A percentile compares a stretch with the other conserved stretches of the same genome.
Conservation (phyloP, 2,113 vertebrate species). For the Hippocampus zosterae region DNA sequence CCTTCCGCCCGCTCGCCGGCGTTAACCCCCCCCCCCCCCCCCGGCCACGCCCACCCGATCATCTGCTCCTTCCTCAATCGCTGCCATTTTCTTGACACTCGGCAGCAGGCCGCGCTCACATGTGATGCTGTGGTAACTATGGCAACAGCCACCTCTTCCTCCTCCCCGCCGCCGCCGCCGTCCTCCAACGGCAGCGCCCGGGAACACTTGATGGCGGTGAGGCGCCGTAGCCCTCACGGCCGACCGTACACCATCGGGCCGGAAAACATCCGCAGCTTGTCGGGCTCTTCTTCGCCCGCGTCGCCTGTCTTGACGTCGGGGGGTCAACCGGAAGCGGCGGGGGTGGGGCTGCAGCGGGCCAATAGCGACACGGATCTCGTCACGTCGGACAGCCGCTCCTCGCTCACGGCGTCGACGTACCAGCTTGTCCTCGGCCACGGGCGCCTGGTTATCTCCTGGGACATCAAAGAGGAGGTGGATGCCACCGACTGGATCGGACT, state of each 20-base stretch:
- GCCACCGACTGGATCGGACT: conserved; percentile 98
- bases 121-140: conserved; percentile 54
- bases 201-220: conserved; percentile 86
- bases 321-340: conserved; percentile 15
- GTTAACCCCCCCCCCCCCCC: conserved; percentile 43
- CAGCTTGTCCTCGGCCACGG: conserved; percentile 87
- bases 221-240: conserved; percentile 82
- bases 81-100: conserved; percentile 28
- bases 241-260: conserved; percentile 86
- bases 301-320: conserved; percentile 49
- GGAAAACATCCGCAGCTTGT: conserved; percentile 83
- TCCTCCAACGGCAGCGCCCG: conserved; percentile 78
- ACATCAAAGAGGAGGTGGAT: conserved; percentile 98
- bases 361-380: conserved; percentile 97
- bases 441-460: conserved; percentile 97
- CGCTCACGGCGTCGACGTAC: conserved; percentile 88
- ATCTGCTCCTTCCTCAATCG: conserved; percentile 33
- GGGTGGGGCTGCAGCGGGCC: conserved; percentile 83
- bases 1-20: conserved; percentile 59
- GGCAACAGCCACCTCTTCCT: conserved; percentile 69
- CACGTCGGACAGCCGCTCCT: conserved; percentile 93
- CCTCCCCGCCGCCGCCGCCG: conserved; percentile 21
- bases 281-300: conserved; percentile 8
- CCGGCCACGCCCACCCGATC: conserved; percentile 31
- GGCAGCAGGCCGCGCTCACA: conserved; percentile 41